phyloP scores from a whole-genome alignment of 2,888 invertebrate genomes.

The Parnassius orleans region DNA sequence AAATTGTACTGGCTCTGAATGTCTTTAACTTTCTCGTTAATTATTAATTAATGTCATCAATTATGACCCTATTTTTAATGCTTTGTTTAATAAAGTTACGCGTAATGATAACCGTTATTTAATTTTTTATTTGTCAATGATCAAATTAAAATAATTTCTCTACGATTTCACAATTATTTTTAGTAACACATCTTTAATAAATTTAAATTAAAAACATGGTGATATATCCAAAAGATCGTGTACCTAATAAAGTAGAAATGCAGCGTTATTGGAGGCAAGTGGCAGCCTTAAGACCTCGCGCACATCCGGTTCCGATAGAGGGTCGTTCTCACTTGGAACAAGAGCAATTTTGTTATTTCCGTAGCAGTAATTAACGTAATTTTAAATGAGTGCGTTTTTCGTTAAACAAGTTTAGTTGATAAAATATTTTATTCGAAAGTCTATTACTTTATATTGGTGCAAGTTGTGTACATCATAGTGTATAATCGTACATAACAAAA shows the following conservation, averaged over 20 bases:
- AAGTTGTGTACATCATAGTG: too few relatives aligned
- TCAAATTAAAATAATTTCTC: neutral
- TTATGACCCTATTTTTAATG: constrained; percentile 5
- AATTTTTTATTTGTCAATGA: constrained; percentile 6
- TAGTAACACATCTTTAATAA: neutral
- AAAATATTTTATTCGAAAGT: constrained; percentile 37
- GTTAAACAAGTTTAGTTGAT: constrained; percentile 43
- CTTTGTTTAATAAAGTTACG: neutral
- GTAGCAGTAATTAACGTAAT: constrained; percentile 47
- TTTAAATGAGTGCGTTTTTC: constrained; percentile 45
- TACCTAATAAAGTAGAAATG: constrained; percentile 4
- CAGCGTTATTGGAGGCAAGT: constrained; percentile 38
- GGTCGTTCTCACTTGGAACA: constrained; percentile 70
- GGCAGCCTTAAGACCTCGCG: constrained; percentile 59
- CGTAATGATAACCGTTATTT: constrained; percentile 4
- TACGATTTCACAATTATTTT: neutral
- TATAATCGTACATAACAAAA: too few relatives aligned
- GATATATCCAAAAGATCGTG: neutral
- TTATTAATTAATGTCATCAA: constrained; percentile 2
- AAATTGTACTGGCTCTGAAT: neutral
- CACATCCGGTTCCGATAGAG: constrained; percentile 67
- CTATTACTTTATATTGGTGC: neutral
- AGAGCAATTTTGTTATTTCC: constrained; percentile 65
- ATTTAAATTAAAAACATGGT: neutral
- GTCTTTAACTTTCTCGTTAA: constrained; percentile 12